Evolutionary conservation across 2,888 invertebrate genomes (phyloP), one percentile per base, ranked within the genome.

Genomic region (Arge pagana): DNA sequence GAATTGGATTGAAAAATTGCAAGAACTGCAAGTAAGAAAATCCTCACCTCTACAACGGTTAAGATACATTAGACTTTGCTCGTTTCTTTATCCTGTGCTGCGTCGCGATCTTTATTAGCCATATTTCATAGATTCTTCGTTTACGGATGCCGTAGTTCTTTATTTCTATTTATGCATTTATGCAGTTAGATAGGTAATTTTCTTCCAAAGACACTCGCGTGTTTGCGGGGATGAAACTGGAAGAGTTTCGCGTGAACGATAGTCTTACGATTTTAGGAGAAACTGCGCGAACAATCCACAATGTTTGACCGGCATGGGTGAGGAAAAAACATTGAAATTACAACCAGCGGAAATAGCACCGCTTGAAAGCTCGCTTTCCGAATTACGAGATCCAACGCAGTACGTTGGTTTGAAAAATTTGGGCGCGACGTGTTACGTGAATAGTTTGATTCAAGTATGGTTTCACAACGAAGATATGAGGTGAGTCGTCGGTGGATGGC

Each of bases 381-480:
- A 75, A 60, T 54, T 76, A 19, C 66, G 81, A 7, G 71, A 74
- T 54, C 76, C 77, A n/a, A 77, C 75, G 1, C 73, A 77, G 35
- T 83, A 81, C 69, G 83, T 82, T 15, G 85, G 85, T 2, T 68
- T 85, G 52, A 82, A 82, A 71, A 85, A 85, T 71, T 75, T 85
- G 26, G 85, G 85, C 42, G 84, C 84, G 10, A 85, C 85, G 1
- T 85, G 85, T 67, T 85, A 85, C 65, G 83, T 85, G 4, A 85
- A 85, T 69, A 83, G 84, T 59, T 78, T 84, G 49, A 77, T 85
- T 45, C 80, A 85, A 74, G 75, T 84, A 26, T 84, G 84, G 84
- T 85, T 82, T 67, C 85, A 85, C 64, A 85, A 84, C 65, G 78
- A 80, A 54, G 76, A 78, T 33, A 78, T 81, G 67, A 77, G 81